Evolutionary conservation across 2,113 vertebrate genomes (phyloP), one percentile per base, ranked within the genome.

Genomic region (Neofelis nebulosa): DNA sequence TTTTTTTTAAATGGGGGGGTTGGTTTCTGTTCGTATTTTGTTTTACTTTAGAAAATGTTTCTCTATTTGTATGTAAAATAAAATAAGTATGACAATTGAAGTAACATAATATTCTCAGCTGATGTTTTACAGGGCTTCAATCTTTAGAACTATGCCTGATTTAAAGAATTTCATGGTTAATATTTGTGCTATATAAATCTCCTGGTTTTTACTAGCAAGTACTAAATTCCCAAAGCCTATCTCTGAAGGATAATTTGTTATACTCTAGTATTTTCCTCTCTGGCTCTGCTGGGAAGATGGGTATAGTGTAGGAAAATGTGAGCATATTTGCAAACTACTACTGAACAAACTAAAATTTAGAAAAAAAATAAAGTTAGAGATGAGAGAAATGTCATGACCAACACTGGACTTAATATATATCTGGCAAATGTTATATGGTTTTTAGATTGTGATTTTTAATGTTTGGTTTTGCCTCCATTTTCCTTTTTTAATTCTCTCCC

Each of bases 191-290:
- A 27, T 88, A 76, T 95, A 89, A 98, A 93, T 95, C 80, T 45
- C 96, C 66, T 94, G 25, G 25, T 92, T 45, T 91, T 96, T 96
- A 76, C 57, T 92, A 95, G n/a, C 95, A 76, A 33, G 25, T 23
- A 73, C 10, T 81, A 81, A 97, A 86, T 97, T 91, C 52, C 65
- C 96, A n/a, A 92, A 97, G 41, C 74, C 93, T 97, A 45, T 13
- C 86, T 84, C 69, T 92, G 82, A 79, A 98, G 88, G 84, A 4
- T 97, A 98, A 98, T 96, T 98, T 66, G 41, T 71, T 97, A 80
- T 82, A 95, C 85, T 82, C 57, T 97, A 97, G 50, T 31, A 87
- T 48, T 50, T 73, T 97, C 91, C 90, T 38, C 38, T 76, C 55
- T 25, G 8, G 89, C 92, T 50, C 50, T 88, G 81, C 86, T 83